Base-by-base conservation (phyloP, 2,113 vertebrate genomes). In the Phylloscopus trochiloides region DNA sequence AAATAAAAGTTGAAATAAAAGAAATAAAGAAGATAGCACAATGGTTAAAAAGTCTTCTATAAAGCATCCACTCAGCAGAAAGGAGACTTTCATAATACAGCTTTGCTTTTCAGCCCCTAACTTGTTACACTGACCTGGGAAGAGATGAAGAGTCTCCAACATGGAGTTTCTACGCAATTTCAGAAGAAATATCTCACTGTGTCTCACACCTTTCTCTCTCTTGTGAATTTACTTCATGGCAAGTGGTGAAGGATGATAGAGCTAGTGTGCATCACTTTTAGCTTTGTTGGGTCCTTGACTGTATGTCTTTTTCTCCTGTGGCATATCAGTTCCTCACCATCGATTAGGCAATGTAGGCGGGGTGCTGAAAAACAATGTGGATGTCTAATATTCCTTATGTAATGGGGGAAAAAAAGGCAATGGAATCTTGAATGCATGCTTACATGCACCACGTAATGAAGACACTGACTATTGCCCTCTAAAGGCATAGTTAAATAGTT, bases 221-320 rank as follows among this genome's bases (percentile, higher is more conserved):
- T 17, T 57, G 12, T 81, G 22, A 20, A 63, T 71, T 82, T 78
- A 28, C 34, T 70, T 67, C 51, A 31, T 16, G 65, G 6, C 6
- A 54, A 57, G 36, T 45, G 9, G 3, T 59, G 13, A 66, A 66
- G 22, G 19, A 42, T 28, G 40, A 73, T 9, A 12, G 8, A 50
- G 16, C 16, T 52, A 63, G 14, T 0, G 0, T 6, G 8, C 10
- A 45, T n/a, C 16, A 25, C 22, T 79, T 70, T 36, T 24, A 48
- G 31, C 5, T 61, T 54, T 71, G 4, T 11, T 59, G 12, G 4
- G 24, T 78, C 18, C 52, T 78, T 10, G 5, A 65, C 9, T n/a
- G 9, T 28, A 25, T 14, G 8, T 14, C 5, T 58, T 36, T 34
- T 43, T 66, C 48, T 82, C 17, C 38, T 22, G 4, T 34, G 19